Base-by-base conservation (phyloP, 2,113 vertebrate genomes). In the Tyrannus savana region DNA sequence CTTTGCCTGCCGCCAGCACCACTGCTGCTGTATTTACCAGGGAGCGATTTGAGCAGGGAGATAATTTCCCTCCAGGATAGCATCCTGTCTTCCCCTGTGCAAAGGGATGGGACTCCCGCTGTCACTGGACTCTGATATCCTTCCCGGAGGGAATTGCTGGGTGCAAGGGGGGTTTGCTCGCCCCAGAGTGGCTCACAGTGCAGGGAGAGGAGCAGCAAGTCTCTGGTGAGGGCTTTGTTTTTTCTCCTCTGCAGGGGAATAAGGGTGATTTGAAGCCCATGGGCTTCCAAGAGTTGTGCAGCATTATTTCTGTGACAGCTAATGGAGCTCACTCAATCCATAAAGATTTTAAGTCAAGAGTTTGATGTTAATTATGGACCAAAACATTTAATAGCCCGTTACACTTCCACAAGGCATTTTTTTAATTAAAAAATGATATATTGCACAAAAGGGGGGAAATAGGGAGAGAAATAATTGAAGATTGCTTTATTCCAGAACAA, bases 391-490 rank as follows among this genome's bases (percentile, higher is more conserved):
- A 97, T 64, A 95, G 97, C 96, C 97, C 8, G 56, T 89, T 95
- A 90, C 62, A 92, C 91, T 96, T 97, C 97, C 96, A 95, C 47
- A 1, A 95, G 97, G 97, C 97, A 85, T 96, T 97, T 97, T 97
- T 97, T 98, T 93, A 98, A 98, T 98, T 98, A 98, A 98, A 97
- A 98, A 98, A 97, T 97, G 96, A 97, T 91, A 93, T 85, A 93
- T 91, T 44, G 94, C 77, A 64, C 83, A 58, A 95, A 82, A 22
- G 76, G 11, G 58, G 33, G 35, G 1, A 1, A 53, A 76, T 80
- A 80, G 59, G 92, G 93, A 96, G 67, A 96, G 80, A 89, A 97
- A 93, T 97, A 97, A 97, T 95, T 97, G 85, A 93, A 92, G 90
- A 94, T 72, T 94, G 66, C 72, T 96, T 95, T 94, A 96, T 68